Base-by-base conservation (phyloP, 2,113 vertebrate genomes). In the Gasterosteus nipponicus region DNA sequence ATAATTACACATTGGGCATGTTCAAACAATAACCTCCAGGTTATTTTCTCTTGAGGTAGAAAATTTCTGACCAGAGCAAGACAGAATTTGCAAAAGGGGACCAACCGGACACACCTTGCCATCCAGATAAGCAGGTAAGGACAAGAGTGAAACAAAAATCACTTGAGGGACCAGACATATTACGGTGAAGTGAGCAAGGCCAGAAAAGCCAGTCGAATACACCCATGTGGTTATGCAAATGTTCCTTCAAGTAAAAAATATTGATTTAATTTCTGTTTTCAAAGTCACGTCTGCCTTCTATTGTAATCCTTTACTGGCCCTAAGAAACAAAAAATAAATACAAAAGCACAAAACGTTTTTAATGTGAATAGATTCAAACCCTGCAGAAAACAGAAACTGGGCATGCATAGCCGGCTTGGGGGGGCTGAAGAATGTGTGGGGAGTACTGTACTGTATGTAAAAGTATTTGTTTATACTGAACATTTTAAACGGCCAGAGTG, bases 1-100 rank as follows among this genome's bases (percentile, higher is more conserved):
- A 69, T 90, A 92, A 92, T 86, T 91, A 85, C 85, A 91, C 84
- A 76, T 69, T 76, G 66, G 77, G 89, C 89, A 69, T 87, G 91
- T 93, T 86, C 69, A 85, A 89, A 87, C 90, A 85, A 75, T 73
- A 78, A 77, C 29, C 78, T 69, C 18, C 26, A 46, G 53, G 53
- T 81, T 62, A 26, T 68, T 75, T 89, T 84, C 83, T 87, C 85
- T 85, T 80, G 76, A 74, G 53, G 68, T 10, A 33, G 57, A 73
- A 57, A 35, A 46, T 78, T 86, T 79, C 72, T 59, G 19, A 69
- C 61, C 76, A 87, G 46, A 10, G 65, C 70, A 64, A 77, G 66
- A 69, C 39, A 78, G 66, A 80, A 33, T 53, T 60, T 31, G 33
- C 10, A 59, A 64, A 69, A 74, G 68, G 7, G 47, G 69, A 77